Evolutionary conservation across 2,113 vertebrate genomes (phyloP), one percentile per base, ranked within the genome.

Genomic region (Limanda limanda): DNA sequence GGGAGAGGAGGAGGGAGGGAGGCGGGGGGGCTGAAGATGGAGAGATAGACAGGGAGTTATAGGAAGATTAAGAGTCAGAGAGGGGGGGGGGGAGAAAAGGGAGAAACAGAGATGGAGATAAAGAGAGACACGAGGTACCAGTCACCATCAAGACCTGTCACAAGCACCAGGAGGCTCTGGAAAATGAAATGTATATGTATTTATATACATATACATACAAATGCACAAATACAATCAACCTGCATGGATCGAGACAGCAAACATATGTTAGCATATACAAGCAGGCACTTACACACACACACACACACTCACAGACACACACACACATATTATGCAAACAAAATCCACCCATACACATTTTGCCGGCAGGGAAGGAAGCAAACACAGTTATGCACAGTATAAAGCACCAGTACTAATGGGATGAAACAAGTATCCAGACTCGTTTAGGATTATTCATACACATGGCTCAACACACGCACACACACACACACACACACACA

Each of bases 31-130:
- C 27, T 80, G 25, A 58, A 81, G 86, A 83, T 82, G 85, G 68
- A 78, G 84, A 68, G 82, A 85, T 78, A 72, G 83, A 72, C 54
- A 2, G 51, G 25, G 73, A 84, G 75, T 78, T 83, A 70, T 17
- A 60, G 86, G 64, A 68, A 87, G 78, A 87, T 82, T 86, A 75
- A 81, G 76, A 78, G 75, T 67, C 24, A 24, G 79, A 68, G n/a
- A 12, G 6, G 27, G 14, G 48, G 42, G 3, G 63, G 48, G 47
- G 3, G 60, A 56, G 17, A n/a, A 75, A 70, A 1, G 69, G 78
- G 65, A 84, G 10, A 35, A 35, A 88, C 63, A 75, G 60, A 70
- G 56, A 64, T 55, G 68, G 59, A 76, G 86, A 83, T 83, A 86
- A 85, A 70, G 31, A 86, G 68, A 71, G 62, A 71, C 18, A 20